Percentiles rank a stretch among this genome's conserved stretches.
These are phyloP conservation scores for Tetramorium bicarinatum DNA, from an alignment of 2,888 invertebrate genomes.

Conservation along the genomic window DNA sequence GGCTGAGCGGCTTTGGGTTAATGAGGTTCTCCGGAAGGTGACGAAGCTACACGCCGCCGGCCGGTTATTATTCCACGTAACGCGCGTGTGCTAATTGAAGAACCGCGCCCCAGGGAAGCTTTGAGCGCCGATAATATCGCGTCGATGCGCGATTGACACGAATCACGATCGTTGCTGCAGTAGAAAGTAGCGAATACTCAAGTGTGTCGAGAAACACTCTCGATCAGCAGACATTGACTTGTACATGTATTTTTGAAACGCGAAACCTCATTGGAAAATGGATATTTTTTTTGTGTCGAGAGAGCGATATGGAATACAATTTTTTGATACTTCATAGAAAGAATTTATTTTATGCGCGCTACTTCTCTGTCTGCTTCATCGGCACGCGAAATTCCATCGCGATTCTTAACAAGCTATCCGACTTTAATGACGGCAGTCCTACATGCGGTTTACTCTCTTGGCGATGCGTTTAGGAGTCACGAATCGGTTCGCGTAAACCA, in stretches of 20 bases:
- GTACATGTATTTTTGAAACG: neutral
- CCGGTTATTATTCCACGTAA: slow-evolving; percentile 62
- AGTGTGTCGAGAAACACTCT: slow-evolving; percentile 32
- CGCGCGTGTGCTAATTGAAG: slow-evolving; percentile 38
- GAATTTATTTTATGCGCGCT: neutral
- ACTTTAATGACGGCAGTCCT: slow-evolving; percentile 4
- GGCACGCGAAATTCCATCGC: slow-evolving; percentile 34
- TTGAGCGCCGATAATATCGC: slow-evolving; percentile 66
- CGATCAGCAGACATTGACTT: neutral
- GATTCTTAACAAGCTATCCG: slow-evolving; percentile 28
- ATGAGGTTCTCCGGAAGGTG: slow-evolving; percentile 78
- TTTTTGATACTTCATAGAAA: neutral
- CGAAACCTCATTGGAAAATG: neutral
- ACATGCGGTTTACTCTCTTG: slow-evolving; percentile 67
- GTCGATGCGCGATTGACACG: slow-evolving; percentile 46
- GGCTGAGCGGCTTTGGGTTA: slow-evolving; percentile 81
- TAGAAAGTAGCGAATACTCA: slow-evolving; percentile 40
- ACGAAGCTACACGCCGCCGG: slow-evolving; percentile 36
- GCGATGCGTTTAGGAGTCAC: slow-evolving; percentile 69
- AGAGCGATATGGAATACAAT: neutral
- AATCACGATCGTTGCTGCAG: slow-evolving; percentile 47
- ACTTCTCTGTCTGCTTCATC: neutral
- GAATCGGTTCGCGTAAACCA: slow-evolving; percentile 70
- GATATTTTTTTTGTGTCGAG: neutral
- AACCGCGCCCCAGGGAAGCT: slow-evolving; percentile 48